These are phyloP conservation scores for Fragariocoptes setiger DNA, from an alignment of 1,140 invertebrate species.

Conservation along the genomic window DNA sequence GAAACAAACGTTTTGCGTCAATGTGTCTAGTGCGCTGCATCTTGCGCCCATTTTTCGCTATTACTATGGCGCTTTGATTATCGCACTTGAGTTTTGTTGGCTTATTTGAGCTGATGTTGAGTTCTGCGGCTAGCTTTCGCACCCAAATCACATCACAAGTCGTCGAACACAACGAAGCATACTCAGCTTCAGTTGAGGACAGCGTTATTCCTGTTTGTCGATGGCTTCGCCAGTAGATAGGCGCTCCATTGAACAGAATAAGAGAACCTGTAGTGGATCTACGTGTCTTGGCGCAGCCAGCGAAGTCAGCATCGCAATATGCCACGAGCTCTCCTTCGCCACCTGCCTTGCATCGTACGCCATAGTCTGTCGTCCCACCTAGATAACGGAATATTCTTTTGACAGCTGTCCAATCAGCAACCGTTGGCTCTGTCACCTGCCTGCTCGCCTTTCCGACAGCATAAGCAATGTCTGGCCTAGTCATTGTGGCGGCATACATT, in stretches of 20 bases:
- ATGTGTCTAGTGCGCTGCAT: constrained; percentile 13
- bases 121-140: constrained; percentile 1
- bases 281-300: constrained; percentile 2
- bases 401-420: constrained; percentile 14
- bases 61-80: constrained; percentile 13
- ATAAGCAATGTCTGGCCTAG: constrained; percentile 19
- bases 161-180: constrained; percentile 15
- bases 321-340: constrained; percentile 10
- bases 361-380: constrained; percentile 12
- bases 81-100: constrained; percentile 6
- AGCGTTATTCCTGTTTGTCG: constrained; percentile 14
- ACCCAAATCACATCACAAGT: constrained; percentile 14
- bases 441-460: constrained; percentile 18
- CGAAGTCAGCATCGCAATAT: constrained; percentile 5
- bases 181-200: constrained; percentile 16
- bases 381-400: constrained; percentile 11
- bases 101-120: not conserved
- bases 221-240: constrained; percentile 13
- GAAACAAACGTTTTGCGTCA: constrained; percentile 13
- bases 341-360: too few relatives aligned
- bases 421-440: constrained; percentile 12
- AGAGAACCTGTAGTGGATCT: constrained; percentile 1
- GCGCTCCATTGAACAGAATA: constrained; percentile 12
- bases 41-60: constrained; percentile 10
- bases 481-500: constrained; percentile 16